These are phyloP conservation scores for Amblyornis subalaris DNA, from an alignment of 2,113 vertebrate genomes.

Conservation along the genomic window DNA sequence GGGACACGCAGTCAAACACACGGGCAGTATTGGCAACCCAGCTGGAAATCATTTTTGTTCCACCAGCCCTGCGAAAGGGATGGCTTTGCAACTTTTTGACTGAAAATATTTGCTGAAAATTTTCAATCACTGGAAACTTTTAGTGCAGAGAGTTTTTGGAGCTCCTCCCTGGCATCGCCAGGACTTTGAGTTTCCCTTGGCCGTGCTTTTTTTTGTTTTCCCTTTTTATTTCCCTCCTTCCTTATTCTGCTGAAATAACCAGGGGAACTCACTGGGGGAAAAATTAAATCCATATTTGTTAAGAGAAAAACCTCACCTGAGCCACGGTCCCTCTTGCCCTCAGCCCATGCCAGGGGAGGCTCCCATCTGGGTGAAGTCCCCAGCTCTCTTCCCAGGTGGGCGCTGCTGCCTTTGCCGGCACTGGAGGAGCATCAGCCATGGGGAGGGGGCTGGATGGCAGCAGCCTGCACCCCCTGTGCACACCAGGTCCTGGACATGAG, in stretches of 20 bases:
- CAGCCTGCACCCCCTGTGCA: not conserved
- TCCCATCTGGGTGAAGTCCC: not conserved
- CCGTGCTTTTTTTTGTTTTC: not conserved
- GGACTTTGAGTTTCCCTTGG: not conserved
- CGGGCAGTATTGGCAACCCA: not conserved
- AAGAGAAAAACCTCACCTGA: fast-evolving
- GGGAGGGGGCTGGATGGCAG: not conserved
- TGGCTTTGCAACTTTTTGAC: not conserved
- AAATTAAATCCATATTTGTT: not conserved
- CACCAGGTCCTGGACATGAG: fast-evolving
- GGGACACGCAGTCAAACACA: fast-evolving
- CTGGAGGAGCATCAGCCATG: fast-evolving
- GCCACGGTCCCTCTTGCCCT: fast-evolving
- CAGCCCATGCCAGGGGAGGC: fast-evolving
- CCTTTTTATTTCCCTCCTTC: not conserved
- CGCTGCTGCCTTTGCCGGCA: fast-evolving
- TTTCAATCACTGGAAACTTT: slow-evolving; percentile 38
- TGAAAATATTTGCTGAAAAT: not conserved
- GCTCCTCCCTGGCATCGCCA: not conserved
- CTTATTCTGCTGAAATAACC: not conserved
- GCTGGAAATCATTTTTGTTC: not conserved
- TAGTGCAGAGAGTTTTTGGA: not conserved
- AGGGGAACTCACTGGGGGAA: not conserved
- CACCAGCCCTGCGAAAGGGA: not conserved
- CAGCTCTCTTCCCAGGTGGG: not conserved